Base-by-base conservation (phyloP, 1,140 invertebrate species). In the Drosophila watanabei region DNA sequence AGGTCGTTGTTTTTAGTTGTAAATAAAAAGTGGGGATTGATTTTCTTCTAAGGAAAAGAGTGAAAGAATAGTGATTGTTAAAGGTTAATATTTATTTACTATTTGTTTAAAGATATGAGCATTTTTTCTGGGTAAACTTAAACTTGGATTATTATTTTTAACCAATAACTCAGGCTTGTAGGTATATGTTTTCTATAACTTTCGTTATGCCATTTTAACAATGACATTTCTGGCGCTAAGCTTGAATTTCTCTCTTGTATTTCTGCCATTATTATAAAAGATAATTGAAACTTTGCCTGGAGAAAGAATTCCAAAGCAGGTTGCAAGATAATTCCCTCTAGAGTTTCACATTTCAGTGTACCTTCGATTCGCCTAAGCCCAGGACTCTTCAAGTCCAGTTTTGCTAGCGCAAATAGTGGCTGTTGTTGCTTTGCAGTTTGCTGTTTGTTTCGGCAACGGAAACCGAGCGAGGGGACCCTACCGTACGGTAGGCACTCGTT, bases 401-500 rank as follows among this genome's bases (percentile, higher is more conserved):
- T 37, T 32, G 11, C 20, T 39, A 11, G 4, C 14, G n/a, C n/a
- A 28, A 68, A 52, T 64, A 69, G 60, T 28, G 30, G 30, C 30
- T 52, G 56, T 56, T 41, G 24, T 56, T 48, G 4, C 24, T 48
- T 7, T 51, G 14, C 5, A 41, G 6, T 59, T n/a, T 59, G 20
- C 37, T 8, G 11, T 18, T 28, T 56, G 51, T 46, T 56, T 56
- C 45, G 63, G 68, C 49, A 56, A 39, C 60, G 65, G 45, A 69
- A 65, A 64, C 30, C n/a, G 30, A 51, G 14, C 7, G 18, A 32
- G 61, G 61, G 51, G 49, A 41, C 60, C 18, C 48, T 71, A 71
- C 68, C 18, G 62, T 71, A 71, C 68, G 24, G 63, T 69, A 20
- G 39, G 68, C 68, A 73, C 68, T 73, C 68, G 72, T 30, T 63